Evolutionary conservation across 2,797 vertebrate genomes (phyloP).

Genomic region (Geotria australis): DNA sequence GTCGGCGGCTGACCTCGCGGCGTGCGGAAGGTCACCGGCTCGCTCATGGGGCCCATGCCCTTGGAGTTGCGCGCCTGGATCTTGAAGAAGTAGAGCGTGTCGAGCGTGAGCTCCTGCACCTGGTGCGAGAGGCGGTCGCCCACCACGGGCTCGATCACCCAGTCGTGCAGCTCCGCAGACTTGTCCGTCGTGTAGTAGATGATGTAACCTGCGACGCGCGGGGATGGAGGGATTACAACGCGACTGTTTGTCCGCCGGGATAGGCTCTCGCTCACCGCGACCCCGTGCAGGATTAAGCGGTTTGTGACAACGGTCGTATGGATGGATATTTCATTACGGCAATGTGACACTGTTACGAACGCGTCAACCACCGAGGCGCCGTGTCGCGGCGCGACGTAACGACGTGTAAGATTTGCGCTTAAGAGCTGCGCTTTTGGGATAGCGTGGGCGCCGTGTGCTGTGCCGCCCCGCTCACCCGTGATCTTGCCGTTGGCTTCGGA

Average conservation of each 20-base stretch:
- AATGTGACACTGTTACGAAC: too few relatives aligned
- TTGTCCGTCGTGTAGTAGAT: conserved; percentile 96
- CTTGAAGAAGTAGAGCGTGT: conserved; percentile 91
- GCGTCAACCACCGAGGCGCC: too few relatives aligned
- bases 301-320: too few relatives aligned
- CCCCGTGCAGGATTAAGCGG: too few relatives aligned
- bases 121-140: conserved; percentile 87
- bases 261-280: too few relatives aligned
- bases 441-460: too few relatives aligned
- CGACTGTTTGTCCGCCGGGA: too few relatives aligned
- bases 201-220: conserved; percentile 38
- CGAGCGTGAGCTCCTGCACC: conserved; percentile 83
- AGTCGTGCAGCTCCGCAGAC: conserved; percentile 79
- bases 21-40: conserved; percentile 77
- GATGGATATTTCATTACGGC: too few relatives aligned
- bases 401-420: too few relatives aligned
- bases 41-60: conserved; percentile 94
- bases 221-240: too few relatives aligned
- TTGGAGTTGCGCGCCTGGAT: conserved; percentile 95
- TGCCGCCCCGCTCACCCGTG: conserved; percentile 23
- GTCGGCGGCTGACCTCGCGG: conserved; percentile 38
- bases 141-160: conserved; percentile 89
- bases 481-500: conserved; percentile 96
- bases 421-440: too few relatives aligned
- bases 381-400: too few relatives aligned